Evolutionary conservation across 2,797 vertebrate genomes (phyloP), one percentile per base, ranked within the genome.

Genomic region (Channallabes apus): DNA sequence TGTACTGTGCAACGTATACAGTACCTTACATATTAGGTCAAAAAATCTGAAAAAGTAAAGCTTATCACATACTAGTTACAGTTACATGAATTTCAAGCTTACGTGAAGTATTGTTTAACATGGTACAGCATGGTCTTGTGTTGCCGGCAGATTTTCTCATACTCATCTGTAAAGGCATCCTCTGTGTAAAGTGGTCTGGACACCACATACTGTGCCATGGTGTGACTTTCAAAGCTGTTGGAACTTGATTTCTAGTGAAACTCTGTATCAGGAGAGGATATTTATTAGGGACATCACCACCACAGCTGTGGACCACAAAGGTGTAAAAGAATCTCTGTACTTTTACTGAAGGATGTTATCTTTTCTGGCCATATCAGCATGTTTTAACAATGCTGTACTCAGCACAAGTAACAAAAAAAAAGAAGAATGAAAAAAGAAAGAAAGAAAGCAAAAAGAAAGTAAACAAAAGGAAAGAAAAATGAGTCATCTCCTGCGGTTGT

Each of bases 161-260:
- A 90, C 8, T 97, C 94, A 84, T 95, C 90, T 0, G 89, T 87
- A 75, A 99, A 99, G 5, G 87, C 77, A 17, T 96, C 96, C 90
- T 97, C 95, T 0, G 98, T 98, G 89, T 97, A 99, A 51, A 98
- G 92, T 0, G 95, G 94, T 89, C 98, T 94, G 91, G 92, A 90
- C 91, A 99, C 95, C 86, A 95, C 84, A 27, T 98, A 99, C 89
- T 95, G 95, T 80, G 95, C 94, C 96, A 95, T 97, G 91, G 88
- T 11, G 71, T 46, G 73, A 86, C 86, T 82, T 85, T 83, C 51
- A 78, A 84, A 81, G 41, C 24, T 59, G 85, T 54, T 75, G 86
- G 86, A 87, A 84, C 59, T 79, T 87, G 62, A 85, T 86, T 89
- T 87, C 88, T 65, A 69, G 59, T 61, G 59, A 38, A 80, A 73